Evolutionary conservation across 2,888 invertebrate species (phyloP), one percentile per base, ranked within the genome.

Genomic region (Drosophila dives): DNA sequence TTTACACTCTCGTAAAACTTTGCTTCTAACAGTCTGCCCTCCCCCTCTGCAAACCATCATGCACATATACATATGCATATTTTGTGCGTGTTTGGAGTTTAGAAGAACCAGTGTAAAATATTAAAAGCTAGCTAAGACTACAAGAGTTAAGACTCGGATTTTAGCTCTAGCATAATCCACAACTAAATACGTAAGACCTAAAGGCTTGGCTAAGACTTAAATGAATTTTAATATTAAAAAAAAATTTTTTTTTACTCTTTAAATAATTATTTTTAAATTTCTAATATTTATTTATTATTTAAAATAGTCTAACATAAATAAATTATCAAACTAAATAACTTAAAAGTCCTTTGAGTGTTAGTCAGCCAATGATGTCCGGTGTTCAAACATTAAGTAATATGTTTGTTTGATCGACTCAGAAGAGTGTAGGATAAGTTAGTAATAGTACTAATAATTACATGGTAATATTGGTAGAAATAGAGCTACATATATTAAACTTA

Each of bases 1-100:
- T 38, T 48, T 29, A 48, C 49, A 50, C 51, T 45, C 33, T 60
- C 66, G 53, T 67, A 62, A 71, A 85, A 85, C 77, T 82, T 84
- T 80, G 58, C 68, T 76, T 56, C 55, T 38, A 64, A 33, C 64
- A 68, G 65, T 42, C 64, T 32, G 12, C 23, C 17, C 49, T n/a
- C 48, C 45, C 20, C 20, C 38, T 8, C 26, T 36, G 50, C 40
- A 17, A 11, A 1, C 33, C 23, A 10, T 32, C 54, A 26, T 56
- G 38, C n/a, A 49, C 58, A 20, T 32, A 12, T 8, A 51, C 26
- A 49, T 20, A 15, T 3, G 15, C 36, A 32, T 53, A 38, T 33
- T 42, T 53, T 45, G 38, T 70, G 71, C 49, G 51, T 56, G 50
- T 20, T 33, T 26, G 15, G 48, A 38, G 40, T 51, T 45, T 51